Percentiles rank a stretch among this genome's conserved stretches.
These are phyloP conservation scores for Pipistrellus kuhlii DNA, from an alignment of 2,797 vertebrate genomes.

Conservation along the genomic window DNA sequence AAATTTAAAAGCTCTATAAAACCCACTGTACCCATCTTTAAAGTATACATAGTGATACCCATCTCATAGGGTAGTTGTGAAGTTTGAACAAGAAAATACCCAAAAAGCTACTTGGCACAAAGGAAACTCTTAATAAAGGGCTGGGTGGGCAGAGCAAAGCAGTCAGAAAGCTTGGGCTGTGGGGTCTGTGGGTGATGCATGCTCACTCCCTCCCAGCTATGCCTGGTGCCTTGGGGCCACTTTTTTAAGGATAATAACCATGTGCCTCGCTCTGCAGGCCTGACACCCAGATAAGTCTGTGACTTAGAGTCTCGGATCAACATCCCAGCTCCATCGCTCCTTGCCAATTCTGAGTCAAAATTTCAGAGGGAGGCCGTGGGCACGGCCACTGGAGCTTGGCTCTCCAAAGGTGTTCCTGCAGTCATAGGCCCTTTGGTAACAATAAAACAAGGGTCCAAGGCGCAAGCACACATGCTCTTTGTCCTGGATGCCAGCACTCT, in stretches of 20 bases:
- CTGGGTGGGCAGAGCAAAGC: constrained; percentile 45
- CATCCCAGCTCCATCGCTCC: background rate
- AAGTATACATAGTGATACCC: constrained; percentile 5
- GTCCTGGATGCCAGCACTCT: constrained; percentile 71
- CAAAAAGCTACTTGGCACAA: background rate
- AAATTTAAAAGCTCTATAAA: constrained; percentile 50
- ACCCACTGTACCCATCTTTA: constrained; percentile 18
- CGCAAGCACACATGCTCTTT: constrained; percentile 72
- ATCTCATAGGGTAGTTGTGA: background rate
- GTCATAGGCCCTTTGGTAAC: constrained; percentile 68
- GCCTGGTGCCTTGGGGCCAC: background rate
- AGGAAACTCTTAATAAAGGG: constrained; percentile 14
- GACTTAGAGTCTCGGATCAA: background rate
- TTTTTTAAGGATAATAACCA: constrained; percentile 16
- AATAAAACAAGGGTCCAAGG: constrained; percentile 70
- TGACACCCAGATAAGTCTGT: background rate
- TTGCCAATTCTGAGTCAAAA: constrained; percentile 11
- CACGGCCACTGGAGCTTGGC: constrained; percentile 18
- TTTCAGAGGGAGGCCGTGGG: constrained; percentile 7
- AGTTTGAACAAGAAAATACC: constrained; percentile 50
- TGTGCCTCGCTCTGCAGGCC: background rate
- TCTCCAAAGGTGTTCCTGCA: constrained; percentile 62
- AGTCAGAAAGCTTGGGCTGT: background rate
- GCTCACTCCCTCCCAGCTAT: background rate
- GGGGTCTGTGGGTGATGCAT: background rate